Evolutionary conservation across 1,140 invertebrate species (phyloP), one percentile per base, ranked within the genome.

Genomic region (Heliconius himera): DNA sequence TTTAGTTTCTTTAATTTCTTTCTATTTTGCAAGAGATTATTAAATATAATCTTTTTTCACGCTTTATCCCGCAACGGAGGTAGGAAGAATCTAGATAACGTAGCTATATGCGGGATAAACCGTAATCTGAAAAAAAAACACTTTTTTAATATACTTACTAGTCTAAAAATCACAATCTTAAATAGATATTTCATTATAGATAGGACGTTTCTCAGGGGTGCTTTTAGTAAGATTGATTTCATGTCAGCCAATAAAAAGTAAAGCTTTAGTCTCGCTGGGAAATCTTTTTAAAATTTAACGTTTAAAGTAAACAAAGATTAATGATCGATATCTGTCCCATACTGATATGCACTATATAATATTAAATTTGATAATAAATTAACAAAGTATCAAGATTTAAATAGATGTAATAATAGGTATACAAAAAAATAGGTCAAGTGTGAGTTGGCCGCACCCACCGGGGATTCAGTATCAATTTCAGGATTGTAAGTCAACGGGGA

Each of bases 271-370:
- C 60, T 66, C 60, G 60, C 60, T 66, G 60, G 60, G 13, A 66
- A 46, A 66, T 66, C 60, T 66, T 66, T 66, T 66, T 66, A 66
- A 66, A 66, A 22, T 66, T 66, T 66, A 29, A 66, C 22, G 13
- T 66, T 66, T 66, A 66, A 66, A 66, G 60, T 66, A 66, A 66
- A 66, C 60, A 66, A 66, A 66, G 60, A 66, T 66, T 66, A 66
- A 66, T 66, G 60, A 29, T 66, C 3, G 3, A 66, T 66, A 66
- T 66, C 9, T 66, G 13, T 66, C 26, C 26, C 3, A 26, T 0
- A 66, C 22, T 66, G 60, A 66, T 29, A 66, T 66, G 13, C 22
- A 13, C n/a, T 66, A 26, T 66, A 66, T 22, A 56, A 56, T 56
- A 56, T 66, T 26, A 46, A 46, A 46, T 46, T 46, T 13, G 9